Evolutionary conservation across 2,113 vertebrate species (phyloP).

Genomic region (Notothenia rossii): DNA sequence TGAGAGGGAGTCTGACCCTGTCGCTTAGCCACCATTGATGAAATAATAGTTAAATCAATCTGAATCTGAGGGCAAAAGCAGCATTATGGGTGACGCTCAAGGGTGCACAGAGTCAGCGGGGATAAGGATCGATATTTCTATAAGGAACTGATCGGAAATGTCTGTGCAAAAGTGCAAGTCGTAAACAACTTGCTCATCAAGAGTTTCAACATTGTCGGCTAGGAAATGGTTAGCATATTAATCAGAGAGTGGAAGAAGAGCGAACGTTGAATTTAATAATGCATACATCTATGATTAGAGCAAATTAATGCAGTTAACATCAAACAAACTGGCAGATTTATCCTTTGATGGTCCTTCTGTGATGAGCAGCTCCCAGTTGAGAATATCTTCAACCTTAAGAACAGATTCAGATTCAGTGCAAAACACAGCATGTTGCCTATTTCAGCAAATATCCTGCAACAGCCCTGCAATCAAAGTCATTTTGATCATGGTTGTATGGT

Average conservation of each 20-base stretch:
- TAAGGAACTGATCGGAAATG: neutral
- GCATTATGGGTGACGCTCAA: conserved; percentile 17
- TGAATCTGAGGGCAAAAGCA: neutral
- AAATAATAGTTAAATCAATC: conserved; percentile 28
- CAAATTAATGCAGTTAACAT: conserved; percentile 22
- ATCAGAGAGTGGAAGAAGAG: neutral
- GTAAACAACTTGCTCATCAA: neutral
- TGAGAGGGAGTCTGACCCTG: conserved; percentile 11
- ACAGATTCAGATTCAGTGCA: conserved; percentile 5
- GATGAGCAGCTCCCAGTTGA: neutral
- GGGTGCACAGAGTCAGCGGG: neutral
- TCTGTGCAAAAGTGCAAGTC: neutral
- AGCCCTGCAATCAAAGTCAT: neutral
- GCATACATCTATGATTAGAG: conserved; percentile 12
- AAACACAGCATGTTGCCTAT: neutral
- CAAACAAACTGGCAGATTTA: neutral
- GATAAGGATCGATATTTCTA: conserved; percentile 28
- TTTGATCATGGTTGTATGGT: neutral
- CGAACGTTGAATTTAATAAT: neutral
- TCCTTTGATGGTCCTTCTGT: conserved; percentile 9
- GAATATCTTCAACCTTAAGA: conserved; percentile 22
- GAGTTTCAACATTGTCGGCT: neutral
- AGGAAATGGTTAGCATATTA: neutral
- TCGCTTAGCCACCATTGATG: neutral
- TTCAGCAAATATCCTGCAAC: neutral